These are phyloP conservation scores for Ammodytes dubius DNA, from an alignment of 2,113 vertebrate species.

Conservation along the genomic window DNA sequence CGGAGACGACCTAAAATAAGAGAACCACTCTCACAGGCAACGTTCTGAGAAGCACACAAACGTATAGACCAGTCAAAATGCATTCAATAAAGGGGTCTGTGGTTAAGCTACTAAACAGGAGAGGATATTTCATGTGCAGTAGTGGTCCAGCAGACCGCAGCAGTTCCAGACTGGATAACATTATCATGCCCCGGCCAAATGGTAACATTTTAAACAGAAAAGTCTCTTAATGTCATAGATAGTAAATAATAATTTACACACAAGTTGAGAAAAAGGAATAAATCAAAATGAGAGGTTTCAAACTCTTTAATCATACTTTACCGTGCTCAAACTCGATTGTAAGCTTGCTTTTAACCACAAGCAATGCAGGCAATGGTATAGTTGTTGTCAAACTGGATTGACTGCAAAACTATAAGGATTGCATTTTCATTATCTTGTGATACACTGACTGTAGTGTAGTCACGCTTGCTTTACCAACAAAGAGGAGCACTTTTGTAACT, in stretches of 20 bases:
- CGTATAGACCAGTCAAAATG: background rate
- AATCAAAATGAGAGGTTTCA: background rate
- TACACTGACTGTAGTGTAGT: background rate
- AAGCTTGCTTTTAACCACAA: background rate
- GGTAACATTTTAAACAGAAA: background rate
- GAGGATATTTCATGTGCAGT: background rate
- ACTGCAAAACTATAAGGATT: background rate
- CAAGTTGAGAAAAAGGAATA: background rate
- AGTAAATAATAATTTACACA: background rate
- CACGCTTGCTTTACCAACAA: background rate
- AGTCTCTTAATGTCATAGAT: background rate
- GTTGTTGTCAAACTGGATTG: background rate
- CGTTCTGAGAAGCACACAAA: background rate
- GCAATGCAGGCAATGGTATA: background rate
- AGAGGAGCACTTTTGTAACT: background rate
- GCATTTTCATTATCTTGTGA: background rate
- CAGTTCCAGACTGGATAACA: no score
- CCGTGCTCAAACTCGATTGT: background rate
- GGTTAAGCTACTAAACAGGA: background rate
- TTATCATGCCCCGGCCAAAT: background rate
- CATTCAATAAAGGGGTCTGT: background rate
- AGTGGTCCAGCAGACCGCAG: background rate
- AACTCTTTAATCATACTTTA: background rate
- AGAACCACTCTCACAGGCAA: background rate
- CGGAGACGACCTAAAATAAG: background rate